phyloP scores from a whole-genome alignment of 2,113 vertebrate genomes.

The Tragelaphus strepsiceros region DNA sequence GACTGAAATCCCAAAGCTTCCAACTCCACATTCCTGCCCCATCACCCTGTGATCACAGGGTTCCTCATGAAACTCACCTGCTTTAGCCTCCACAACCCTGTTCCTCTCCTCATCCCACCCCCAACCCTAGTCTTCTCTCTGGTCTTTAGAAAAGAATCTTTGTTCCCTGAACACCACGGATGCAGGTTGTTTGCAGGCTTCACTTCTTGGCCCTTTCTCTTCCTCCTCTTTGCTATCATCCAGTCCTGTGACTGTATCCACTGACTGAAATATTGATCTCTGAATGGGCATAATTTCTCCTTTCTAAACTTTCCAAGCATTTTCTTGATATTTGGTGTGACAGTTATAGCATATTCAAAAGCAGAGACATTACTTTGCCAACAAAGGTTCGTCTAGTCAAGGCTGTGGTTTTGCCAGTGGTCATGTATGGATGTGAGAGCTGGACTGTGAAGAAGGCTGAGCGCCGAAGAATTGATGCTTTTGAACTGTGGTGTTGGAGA shows the following conservation, averaged over 20 bases:
- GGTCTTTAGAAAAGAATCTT: background rate
- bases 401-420: too few species aligned
- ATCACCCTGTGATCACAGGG: background rate
- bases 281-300: rapidly evolving
- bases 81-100: background rate
- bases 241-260: too few species aligned
- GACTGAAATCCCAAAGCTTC: background rate
- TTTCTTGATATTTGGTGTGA: background rate
- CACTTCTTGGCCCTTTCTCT: background rate
- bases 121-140: background rate
- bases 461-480: too few species aligned
- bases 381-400: too few species aligned
- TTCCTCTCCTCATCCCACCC: background rate
- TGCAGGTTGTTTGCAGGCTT: background rate
- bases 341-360: too few species aligned
- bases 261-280: background rate
- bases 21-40: rapidly evolving
- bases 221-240: background rate
- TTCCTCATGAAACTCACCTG: background rate
- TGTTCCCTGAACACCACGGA: background rate
- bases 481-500: too few species aligned
- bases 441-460: too few species aligned
- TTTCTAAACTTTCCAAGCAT: background rate
- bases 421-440: too few species aligned
- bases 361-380: too few species aligned